These are phyloP conservation scores for Ranitomeya imitator DNA, from an alignment of 2,113 vertebrate genomes.

Conservation along the genomic window DNA sequence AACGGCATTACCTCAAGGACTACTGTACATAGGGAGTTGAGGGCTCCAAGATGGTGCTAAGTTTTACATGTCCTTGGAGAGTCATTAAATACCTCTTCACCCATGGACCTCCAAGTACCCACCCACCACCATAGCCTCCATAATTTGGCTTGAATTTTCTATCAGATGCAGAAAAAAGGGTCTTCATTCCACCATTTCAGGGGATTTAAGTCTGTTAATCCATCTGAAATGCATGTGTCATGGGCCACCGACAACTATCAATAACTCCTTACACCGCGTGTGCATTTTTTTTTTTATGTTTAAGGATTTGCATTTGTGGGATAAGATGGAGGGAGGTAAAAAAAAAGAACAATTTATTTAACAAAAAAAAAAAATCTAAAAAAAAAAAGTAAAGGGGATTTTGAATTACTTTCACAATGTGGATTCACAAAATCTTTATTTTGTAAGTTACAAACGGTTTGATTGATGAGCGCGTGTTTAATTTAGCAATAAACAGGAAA, in stretches of 20 bases:
- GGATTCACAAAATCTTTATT: slow-evolving; percentile 64
- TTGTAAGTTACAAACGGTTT: slow-evolving; percentile 58
- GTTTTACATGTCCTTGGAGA: neutral
- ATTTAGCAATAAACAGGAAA: slow-evolving; percentile 71
- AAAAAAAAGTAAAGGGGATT: slow-evolving; percentile 49
- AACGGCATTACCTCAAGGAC: neutral
- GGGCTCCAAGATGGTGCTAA: neutral
- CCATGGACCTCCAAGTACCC: neutral
- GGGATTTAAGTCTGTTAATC: neutral
- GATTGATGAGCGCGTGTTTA: slow-evolving; percentile 53
- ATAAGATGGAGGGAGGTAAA: neutral
- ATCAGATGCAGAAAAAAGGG: slow-evolving; percentile 23
- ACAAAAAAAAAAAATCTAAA: neutral
- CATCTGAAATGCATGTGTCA: neutral
- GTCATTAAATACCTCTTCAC: neutral
- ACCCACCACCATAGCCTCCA: neutral
- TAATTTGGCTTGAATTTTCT: slow-evolving; percentile 5
- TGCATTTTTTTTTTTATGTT: neutral
- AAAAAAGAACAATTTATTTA: neutral
- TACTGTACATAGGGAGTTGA: neutral
- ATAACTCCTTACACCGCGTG: slow-evolving; percentile 19
- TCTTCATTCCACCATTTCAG: slow-evolving; percentile 5
- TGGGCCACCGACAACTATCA: neutral
- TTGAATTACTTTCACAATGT: slow-evolving; percentile 61
- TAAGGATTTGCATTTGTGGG: slow-evolving; percentile 41